These are phyloP conservation scores for Anhinga rufa DNA, from an alignment of 2,113 vertebrate genomes.

Conservation along the genomic window DNA sequence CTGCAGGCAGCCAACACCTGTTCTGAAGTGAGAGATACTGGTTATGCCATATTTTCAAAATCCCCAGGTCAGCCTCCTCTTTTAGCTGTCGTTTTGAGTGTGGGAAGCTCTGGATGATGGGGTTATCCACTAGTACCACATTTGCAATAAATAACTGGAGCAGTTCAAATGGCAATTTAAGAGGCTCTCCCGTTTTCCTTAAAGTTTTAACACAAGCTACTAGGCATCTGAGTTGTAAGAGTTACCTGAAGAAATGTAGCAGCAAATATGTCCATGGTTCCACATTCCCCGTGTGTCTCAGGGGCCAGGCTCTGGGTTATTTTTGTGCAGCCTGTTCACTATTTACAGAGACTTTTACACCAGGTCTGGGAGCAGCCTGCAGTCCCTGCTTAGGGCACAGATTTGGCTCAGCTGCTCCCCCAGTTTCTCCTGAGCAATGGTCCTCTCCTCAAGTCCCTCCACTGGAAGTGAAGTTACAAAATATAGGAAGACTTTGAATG, in stretches of 20 bases:
- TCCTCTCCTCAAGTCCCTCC: not conserved
- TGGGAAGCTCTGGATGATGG: not conserved
- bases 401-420: not conserved
- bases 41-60: not conserved
- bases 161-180: not conserved
- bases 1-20: not conserved
- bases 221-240: not conserved
- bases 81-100: not conserved
- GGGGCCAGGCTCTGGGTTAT: not conserved
- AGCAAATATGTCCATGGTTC: not conserved
- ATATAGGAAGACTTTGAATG: not conserved
- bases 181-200: not conserved
- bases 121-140: not conserved
- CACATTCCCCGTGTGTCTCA: not conserved
- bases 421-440: not conserved
- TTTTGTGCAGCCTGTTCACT: not conserved
- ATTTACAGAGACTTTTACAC: not conserved
- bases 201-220: not conserved
- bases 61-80: not conserved
- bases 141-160: not conserved
- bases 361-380: not conserved
- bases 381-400: not conserved
- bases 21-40: not conserved
- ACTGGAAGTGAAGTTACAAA: not conserved
- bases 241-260: not conserved